These are phyloP conservation scores for Hapalemur alaotrensis DNA, from an alignment of 2,797 vertebrate genomes.

Conservation along the genomic window DNA sequence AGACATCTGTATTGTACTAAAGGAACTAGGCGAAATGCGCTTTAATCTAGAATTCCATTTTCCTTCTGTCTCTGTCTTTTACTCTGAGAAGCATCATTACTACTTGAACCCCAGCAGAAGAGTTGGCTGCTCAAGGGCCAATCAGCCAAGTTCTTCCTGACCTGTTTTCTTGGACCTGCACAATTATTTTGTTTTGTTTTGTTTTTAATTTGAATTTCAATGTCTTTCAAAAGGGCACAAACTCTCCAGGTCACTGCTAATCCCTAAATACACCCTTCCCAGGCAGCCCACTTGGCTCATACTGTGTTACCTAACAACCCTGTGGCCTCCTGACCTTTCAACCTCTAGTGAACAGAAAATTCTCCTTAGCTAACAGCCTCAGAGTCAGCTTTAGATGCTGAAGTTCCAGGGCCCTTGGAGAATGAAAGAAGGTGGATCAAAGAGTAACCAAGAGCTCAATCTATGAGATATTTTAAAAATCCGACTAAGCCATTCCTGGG, in stretches of 20 bases:
- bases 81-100: neutral
- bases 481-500: neutral
- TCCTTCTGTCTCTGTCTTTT: neutral
- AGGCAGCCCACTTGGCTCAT: neutral
- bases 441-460: neutral
- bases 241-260: conserved; percentile 50
- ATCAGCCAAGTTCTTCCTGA: neutral
- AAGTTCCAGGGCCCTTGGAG: neutral
- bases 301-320: neutral
- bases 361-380: neutral
- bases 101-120: neutral
- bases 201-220: conserved; percentile 10
- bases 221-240: neutral
- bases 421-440: conserved; percentile 33
- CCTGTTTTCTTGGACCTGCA: neutral
- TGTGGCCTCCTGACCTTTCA: conserved; percentile 18
- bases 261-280: neutral
- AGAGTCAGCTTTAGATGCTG: neutral
- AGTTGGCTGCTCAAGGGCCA: neutral
- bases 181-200: neutral
- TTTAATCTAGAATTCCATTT: neutral
- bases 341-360: neutral
- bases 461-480: neutral
- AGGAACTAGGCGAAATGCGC: neutral
- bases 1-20: neutral